These are phyloP conservation scores for Trichogramma pretiosum DNA, from an alignment of 1,140 invertebrate genomes.

Conservation along the genomic window DNA sequence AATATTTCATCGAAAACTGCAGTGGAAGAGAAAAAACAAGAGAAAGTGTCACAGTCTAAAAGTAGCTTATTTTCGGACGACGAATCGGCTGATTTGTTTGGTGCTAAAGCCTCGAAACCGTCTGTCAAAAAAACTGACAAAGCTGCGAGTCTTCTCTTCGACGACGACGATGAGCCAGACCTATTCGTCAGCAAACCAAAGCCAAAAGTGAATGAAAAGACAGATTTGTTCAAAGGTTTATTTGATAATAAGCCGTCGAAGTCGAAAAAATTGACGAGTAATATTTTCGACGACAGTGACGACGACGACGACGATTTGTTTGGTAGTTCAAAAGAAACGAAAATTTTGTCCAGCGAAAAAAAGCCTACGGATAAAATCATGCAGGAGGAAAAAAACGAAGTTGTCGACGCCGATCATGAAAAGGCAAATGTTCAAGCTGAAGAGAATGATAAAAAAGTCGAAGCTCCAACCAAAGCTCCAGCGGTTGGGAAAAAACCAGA, in stretches of 20 bases:
- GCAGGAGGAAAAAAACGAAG: not conserved
- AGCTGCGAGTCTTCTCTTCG: not conserved
- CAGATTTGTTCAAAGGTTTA: too few species aligned
- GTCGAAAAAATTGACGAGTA: slow-evolving; percentile 2
- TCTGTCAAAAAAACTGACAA: not conserved
- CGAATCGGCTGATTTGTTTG: not conserved
- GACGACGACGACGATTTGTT: slow-evolving; percentile 23
- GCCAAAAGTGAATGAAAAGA: too few species aligned
- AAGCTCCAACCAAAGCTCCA: not conserved
- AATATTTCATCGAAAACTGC: slow-evolving; percentile 2
- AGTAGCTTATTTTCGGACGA: too few species aligned
- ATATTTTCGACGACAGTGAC: slow-evolving; percentile 24
- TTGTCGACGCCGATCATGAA: not conserved
- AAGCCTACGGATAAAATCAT: not conserved
- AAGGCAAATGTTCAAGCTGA: slow-evolving; percentile 1
- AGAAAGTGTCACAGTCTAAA: too few species aligned
- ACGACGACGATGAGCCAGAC: too few species aligned
- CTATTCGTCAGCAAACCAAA: too few species aligned
- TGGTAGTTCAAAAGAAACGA: slow-evolving; percentile 12
- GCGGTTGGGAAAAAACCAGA: not conserved
- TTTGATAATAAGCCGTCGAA: not conserved
- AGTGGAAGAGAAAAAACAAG: not conserved
- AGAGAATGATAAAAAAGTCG: not conserved
- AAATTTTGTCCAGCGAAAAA: slow-evolving; percentile 4
- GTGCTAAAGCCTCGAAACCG: not conserved